Base-by-base conservation (phyloP, 30 jellyfish, hydroid and myxozoan species). In the Aurelia aurita region DNA sequence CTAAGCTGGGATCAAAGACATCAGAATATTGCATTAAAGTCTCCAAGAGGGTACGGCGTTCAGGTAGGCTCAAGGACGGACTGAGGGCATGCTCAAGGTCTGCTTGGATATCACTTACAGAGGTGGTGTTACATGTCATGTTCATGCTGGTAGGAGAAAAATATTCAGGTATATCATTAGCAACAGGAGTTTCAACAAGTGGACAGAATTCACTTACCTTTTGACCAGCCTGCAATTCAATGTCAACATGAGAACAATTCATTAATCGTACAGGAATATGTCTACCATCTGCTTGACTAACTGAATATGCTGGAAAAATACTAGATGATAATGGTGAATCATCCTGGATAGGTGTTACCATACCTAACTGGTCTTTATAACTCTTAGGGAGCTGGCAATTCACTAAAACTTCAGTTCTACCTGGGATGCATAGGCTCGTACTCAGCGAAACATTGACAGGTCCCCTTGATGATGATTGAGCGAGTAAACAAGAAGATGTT, bases 1-100 rank as follows among this genome's bases (percentile, higher is more conserved):
- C 94, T 57, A 46, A 49, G 68, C 84, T 28, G n/a, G 63, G 67
- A 2, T 64, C 91, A 80, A 80, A 80, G 27, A 80, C 91, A 58
- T 80, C 91, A 80, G 91, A 80, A 66, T 22, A 80, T 64, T 65
- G 2, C 26, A 80, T 7, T 22, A 66, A 65, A 20, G 91, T 80
- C 28, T 65, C 51, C 3, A 80, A n/a, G 18, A 65, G 74, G 32
- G 47, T n/a, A 1, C 51, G 20, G 16, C 35, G 23, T 14, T 49
- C 84, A 1, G 29, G 43, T 5, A 32, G 54, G 35, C 64, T 45
- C 19, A 80, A 75, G 16, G 49, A 31, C 0, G 75, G 45, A 28
- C 80, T 67, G n/a, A 80, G 16, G 23, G 45, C 23, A 9, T 27
- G 59, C 19, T 61, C 71, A 3, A 79, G 69, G 15, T 61, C 72